A percentile compares a stretch with the other conserved stretches of the same genome.
Evolutionary conservation across 2,888 invertebrate genomes (phyloP).

Genomic region (Pecten maximus): DNA sequence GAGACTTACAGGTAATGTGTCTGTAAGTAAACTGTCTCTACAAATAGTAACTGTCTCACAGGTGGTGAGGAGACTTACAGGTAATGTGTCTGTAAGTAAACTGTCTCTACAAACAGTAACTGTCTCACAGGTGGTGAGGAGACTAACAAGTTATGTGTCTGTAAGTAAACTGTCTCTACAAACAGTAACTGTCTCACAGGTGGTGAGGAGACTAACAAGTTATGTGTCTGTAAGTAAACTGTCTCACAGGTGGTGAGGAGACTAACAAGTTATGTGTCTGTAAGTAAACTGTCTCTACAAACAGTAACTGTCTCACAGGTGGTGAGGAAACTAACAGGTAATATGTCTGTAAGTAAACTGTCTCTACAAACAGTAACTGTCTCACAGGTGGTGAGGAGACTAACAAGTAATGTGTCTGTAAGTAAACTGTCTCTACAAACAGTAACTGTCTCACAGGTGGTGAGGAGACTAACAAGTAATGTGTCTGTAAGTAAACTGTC

Average conservation of each 20-base stretch:
- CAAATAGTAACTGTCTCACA: neutral
- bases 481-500: neutral
- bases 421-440: too few relatives aligned
- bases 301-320: too few relatives aligned
- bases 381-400: neutral
- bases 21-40: too few relatives aligned
- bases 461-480: too few relatives aligned
- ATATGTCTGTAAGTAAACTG: conserved; percentile 73
- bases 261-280: neutral
- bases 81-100: neutral
- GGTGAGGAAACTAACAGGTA: conserved; percentile 76
- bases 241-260: too few relatives aligned
- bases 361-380: too few relatives aligned
- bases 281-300: neutral
- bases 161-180: neutral
- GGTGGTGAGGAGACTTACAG: neutral
- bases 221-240: neutral
- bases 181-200: neutral
- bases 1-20: neutral
- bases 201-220: neutral
- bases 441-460: too few relatives aligned
- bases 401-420: too few relatives aligned
- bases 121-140: neutral
- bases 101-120: neutral
- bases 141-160: too few relatives aligned